Evolutionary conservation across 35 echinoderm and acorn worm genomes (phyloP), one percentile per base, ranked within the genome.

Genomic region (Ophioderma brevispina): DNA sequence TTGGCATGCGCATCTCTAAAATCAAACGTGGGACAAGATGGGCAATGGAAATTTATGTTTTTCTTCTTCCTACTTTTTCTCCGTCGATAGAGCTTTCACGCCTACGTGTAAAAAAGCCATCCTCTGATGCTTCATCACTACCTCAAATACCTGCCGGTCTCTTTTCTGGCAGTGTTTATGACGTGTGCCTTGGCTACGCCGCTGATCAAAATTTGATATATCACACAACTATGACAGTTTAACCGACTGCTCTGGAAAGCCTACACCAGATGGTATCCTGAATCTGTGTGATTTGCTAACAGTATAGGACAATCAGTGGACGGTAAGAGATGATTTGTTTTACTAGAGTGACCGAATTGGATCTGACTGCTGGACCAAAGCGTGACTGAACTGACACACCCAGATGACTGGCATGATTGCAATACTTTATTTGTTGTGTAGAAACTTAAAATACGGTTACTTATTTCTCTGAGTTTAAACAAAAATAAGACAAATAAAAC

Each of bases 271-370:
- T 33, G n/a, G 40, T 86, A 91, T 41, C 82, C 90, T n/a, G 42
- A 63, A 33, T n/a, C 34, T 77, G 1, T 85, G 81, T 76, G 31
- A 85, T 52, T 76, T 85, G 23, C 64, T n/a, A n/a, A 86, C 52
- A 91, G 81, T 40, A 91, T 91, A 52, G 90, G 90, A 63, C 82
- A 86, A 80, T 91, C 90, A 13, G 90, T 91, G 1, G 33, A 91
- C 64, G 90, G 90, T 91, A 39, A 38, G 75, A 14, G 17, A 5
- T 40, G 19, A 17, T 75, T n/a, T n/a, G n/a, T 4, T 64, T 36
- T 6, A 23, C 32, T 13, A 25, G 18, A 0, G 33, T 1, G 36
- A 18, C 5, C 3, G 36, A 75, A 1, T 2, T 49, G 17, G 17
- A 33, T 28, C 1, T 56, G 32, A 87, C 41, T 31, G 11, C 15